Percentiles rank a stretch among this genome's conserved stretches.
phyloP scores from a whole-genome alignment of 2,888 invertebrate species.

The Paralinhomoeus sp. region DNA sequence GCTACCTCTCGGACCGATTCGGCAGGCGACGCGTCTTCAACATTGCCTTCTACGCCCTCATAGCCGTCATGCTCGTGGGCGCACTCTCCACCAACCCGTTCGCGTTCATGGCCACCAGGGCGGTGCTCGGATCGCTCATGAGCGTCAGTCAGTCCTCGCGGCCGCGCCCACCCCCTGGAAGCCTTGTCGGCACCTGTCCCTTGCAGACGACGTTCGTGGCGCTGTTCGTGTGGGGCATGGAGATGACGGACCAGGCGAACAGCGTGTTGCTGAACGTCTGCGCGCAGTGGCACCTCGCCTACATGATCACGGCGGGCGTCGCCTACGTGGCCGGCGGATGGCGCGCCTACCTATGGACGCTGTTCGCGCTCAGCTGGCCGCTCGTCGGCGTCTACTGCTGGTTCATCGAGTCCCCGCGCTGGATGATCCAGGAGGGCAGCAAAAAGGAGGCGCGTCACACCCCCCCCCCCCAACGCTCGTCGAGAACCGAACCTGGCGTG shows the following conservation, averaged over 20 bases:
- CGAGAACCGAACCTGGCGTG: too few species aligned
- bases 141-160: too few species aligned
- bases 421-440: conserved; percentile 2
- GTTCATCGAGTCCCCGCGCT: conserved; percentile 2
- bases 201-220: neutral
- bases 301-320: conserved; percentile 1
- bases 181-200: neutral
- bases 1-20: neutral
- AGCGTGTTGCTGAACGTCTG: conserved; percentile 2
- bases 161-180: too few species aligned
- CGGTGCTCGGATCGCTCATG: too few species aligned
- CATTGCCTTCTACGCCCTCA: neutral
- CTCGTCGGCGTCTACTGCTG: neutral
- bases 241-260: neutral
- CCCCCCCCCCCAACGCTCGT: too few species aligned
- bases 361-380: neutral
- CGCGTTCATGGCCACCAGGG: too few species aligned
- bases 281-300: conserved; percentile 1
- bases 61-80: neutral
- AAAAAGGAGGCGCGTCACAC: too few species aligned
- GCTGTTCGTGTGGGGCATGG: conserved; percentile 4
- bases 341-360: neutral
- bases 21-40: neutral
- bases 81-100: neutral
- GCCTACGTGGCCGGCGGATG: neutral